These are phyloP conservation scores for Drosophila ercepeae DNA, from an alignment of 1,140 invertebrate genomes.

Conservation along the genomic window DNA sequence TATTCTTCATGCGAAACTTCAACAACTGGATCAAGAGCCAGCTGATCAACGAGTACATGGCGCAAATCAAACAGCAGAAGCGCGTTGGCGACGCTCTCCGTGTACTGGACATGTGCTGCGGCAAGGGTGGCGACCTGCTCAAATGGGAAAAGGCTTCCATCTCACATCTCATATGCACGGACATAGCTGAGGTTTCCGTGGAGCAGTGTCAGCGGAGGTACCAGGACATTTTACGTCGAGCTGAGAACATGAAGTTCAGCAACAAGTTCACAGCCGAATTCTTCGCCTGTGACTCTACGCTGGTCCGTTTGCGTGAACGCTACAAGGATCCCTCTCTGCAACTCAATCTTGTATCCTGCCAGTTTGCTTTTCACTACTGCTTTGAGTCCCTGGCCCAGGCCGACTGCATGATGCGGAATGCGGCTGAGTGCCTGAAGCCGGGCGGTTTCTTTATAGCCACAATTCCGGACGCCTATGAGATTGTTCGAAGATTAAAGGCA, in stretches of 20 bases:
- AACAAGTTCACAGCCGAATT: slow-evolving; percentile 94
- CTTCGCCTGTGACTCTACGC: slow-evolving; percentile 95
- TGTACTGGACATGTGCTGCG: slow-evolving; percentile 92
- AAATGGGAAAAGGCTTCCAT: slow-evolving; percentile 97
- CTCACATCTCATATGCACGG: slow-evolving; percentile 95
- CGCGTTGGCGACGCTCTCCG: slow-evolving; percentile 86
- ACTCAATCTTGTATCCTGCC: slow-evolving; percentile 97
- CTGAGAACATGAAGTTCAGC: slow-evolving; percentile 74
- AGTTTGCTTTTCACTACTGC: slow-evolving; percentile 98
- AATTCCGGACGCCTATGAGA: slow-evolving; percentile 95
- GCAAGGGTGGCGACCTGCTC: slow-evolving; percentile 98
- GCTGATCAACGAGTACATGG: slow-evolving; percentile 91
- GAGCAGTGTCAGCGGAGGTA: slow-evolving; percentile 92
- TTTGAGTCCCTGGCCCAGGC: slow-evolving; percentile 97
- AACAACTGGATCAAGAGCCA: slow-evolving; percentile 99
- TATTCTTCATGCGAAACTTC: slow-evolving; percentile 97
- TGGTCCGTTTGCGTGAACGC: slow-evolving; percentile 89
- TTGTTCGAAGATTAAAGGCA: slow-evolving; percentile 87
- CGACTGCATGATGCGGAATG: slow-evolving; percentile 96
- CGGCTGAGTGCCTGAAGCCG: slow-evolving; percentile 92
- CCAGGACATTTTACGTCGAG: slow-evolving; percentile 85
- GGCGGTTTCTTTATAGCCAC: slow-evolving; percentile 99
- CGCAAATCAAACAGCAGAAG: slow-evolving; percentile 87
- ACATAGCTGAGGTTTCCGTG: slow-evolving; percentile 96
- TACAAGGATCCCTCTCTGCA: slow-evolving; percentile 90